Base-by-base conservation (phyloP, 2,797 vertebrate species). In the Cetoscarus ocellatus region DNA sequence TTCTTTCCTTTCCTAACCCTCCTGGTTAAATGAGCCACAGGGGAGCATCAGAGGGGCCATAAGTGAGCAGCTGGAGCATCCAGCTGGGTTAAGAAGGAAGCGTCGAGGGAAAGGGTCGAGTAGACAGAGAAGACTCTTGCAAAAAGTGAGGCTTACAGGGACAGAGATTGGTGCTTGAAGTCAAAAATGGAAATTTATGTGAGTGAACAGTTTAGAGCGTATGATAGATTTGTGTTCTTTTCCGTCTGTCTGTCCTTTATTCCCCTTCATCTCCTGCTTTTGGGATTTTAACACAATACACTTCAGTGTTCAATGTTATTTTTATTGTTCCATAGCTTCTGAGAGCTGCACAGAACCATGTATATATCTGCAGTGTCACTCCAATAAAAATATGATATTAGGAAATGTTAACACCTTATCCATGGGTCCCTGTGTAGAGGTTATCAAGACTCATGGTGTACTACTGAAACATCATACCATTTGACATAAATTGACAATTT, bases 11-110 rank as follows among this genome's bases (percentile, higher is more conserved):
- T 49, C 34, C 67, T 76, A 36, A 54, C 48, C 60, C 72, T 68
- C 58, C 72, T 68, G 76, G 77, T 84, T 89, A 92, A 91, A 91
- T 88, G 81, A 91, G 90, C 81, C 89, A 91, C 89, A 70, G 83
- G 90, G 88, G 90, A 90, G 67, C 61, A 60, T 67, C 71, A 84
- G 80, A 82, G 86, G 81, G 82, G 79, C 79, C 80, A 77, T 88
- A 86, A 82, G 88, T 82, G 68, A 88, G 83, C 86, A 89, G 87
- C 86, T 90, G 88, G 79, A 89, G 86, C 80, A 84, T 88, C 85
- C 85, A 89, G 88, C 84, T 90, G 90, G 78, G 85, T 85, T 79
- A 77, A 77, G 75, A 79, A 72, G 65, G 64, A 69, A 54, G 63
- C 43, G 38, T 40, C 57, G 62, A 73, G 57, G 66, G 55, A 56